Base-by-base conservation (phyloP, 2,113 vertebrate genomes). In the Nothobranchius kuhntae region DNA sequence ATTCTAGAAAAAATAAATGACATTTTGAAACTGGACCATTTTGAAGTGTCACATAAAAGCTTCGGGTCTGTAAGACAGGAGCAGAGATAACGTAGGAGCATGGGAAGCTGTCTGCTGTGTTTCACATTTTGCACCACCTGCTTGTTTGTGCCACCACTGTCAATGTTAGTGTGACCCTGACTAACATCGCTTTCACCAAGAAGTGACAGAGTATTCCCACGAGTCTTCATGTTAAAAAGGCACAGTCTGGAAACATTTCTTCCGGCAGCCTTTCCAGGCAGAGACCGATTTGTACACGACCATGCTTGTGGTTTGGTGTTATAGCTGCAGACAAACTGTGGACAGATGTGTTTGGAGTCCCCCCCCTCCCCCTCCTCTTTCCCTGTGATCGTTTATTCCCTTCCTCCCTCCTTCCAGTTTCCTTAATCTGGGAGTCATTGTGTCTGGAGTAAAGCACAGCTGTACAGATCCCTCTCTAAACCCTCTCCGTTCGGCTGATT, bases 371-470 rank as follows among this genome's bases (percentile, higher is more conserved):
- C 58, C 47, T 45, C 63, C 59, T 15, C 15, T 58, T 35, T 56
- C 59, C 17, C 9, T 53, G 9, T 74, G 70, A 71, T 80, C 55
- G 53, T 61, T 64, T 38, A 52, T 53, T 66, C 73, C 66, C 77
- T 64, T 66, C 71, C 62, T 67, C 47, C 46, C 56, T 73, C 74
- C 75, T 68, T 75, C 81, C 59, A 85, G 73, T 75, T 80, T 64
- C 76, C 85, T 80, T 89, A 90, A 92, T 92, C 89, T 90, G 87
- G 85, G 81, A 88, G 80, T 92, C 87, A 90, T 91, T 92, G 91
- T 90, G 86, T 87, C 84, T 81, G 84, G 88, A 87, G 90, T 89
- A 91, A 90, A 92, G 86, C 89, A 81, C 91, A 91, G 90, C 91
- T 91, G 91, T 85, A 84, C 69, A 64, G 78, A 90, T 90, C 80